Evolutionary conservation across 1,140 invertebrate species (phyloP).

Genomic region (Delia radicum): DNA sequence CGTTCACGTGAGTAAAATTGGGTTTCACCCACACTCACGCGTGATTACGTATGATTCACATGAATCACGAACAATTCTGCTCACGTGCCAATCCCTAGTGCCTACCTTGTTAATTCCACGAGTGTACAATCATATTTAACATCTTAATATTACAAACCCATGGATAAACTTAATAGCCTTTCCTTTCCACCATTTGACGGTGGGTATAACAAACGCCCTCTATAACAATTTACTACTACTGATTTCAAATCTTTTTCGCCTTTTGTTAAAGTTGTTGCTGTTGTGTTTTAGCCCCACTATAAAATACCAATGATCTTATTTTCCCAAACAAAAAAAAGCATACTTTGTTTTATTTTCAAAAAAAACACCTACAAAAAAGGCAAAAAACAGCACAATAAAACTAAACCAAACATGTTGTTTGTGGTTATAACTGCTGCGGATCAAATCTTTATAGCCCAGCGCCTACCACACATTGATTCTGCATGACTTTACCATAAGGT

Average conservation of each 20-base stretch:
- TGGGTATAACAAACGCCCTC: neutral
- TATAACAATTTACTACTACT: neutral
- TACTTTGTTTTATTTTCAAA: neutral
- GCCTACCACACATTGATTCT: neutral
- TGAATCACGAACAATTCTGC: too few relatives aligned
- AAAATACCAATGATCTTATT: neutral
- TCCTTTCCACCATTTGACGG: neutral
- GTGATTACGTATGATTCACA: too few relatives aligned
- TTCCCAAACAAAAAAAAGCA: neutral
- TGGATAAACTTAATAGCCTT: neutral
- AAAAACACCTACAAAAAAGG: neutral
- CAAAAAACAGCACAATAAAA: neutral
- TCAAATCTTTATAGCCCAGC: conserved; percentile 16
- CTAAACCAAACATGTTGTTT: neutral
- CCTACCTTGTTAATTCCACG: too few relatives aligned
- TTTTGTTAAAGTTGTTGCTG: neutral
- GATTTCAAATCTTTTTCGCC: neutral
- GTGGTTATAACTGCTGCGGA: neutral
- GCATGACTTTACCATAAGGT: neutral
- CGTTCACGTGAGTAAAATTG: too few relatives aligned
- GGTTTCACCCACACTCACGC: too few relatives aligned
- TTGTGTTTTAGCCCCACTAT: neutral
- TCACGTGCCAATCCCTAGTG: too few relatives aligned
- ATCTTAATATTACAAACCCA: neutral
- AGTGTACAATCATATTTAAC: too few relatives aligned